These are phyloP conservation scores for Aphaenogaster ashmeadi DNA, from an alignment of 1,140 invertebrate species.

Conservation along the genomic window DNA sequence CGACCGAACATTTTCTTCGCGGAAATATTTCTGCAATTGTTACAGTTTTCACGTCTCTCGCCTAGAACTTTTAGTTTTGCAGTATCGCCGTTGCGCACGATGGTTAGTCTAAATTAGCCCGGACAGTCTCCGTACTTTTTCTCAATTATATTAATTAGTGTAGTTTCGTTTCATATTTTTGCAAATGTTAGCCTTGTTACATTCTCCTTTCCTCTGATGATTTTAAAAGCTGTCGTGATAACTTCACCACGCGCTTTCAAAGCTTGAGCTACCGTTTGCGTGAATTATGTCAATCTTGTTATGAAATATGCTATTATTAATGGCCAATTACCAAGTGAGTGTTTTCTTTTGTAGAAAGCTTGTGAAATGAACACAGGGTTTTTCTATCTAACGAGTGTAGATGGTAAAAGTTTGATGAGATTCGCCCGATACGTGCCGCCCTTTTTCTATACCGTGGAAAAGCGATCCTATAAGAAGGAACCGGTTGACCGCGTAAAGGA, in stretches of 20 bases:
- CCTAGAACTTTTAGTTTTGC: neutral
- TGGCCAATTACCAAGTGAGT: neutral
- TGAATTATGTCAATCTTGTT: neutral
- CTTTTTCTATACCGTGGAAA: constrained; percentile 2
- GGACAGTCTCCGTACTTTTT: neutral
- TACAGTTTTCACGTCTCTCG: constrained; percentile 19
- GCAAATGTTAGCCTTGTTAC: neutral
- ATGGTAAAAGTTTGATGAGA: constrained; percentile 2
- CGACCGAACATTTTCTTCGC: constrained; percentile 4
- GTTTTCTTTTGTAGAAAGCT: neutral
- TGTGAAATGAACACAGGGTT: neutral
- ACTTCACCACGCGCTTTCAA: neutral
- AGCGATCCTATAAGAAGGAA: constrained; percentile 28
- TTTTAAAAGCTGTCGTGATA: neutral
- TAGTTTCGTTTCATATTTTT: neutral
- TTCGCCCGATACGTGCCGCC: neutral
- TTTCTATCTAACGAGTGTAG: neutral
- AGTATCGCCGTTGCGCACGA: neutral
- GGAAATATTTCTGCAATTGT: constrained; percentile 44
- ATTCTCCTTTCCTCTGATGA: neutral
- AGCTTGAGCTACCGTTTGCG: neutral
- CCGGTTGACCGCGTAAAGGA: constrained; percentile 41
- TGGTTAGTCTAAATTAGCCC: constrained; percentile 10
- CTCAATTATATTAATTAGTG: constrained; percentile 19
- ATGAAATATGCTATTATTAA: constrained; percentile 9